phyloP scores from a whole-genome alignment of 2,888 invertebrate genomes.

The Ormyrus rosae region DNA sequence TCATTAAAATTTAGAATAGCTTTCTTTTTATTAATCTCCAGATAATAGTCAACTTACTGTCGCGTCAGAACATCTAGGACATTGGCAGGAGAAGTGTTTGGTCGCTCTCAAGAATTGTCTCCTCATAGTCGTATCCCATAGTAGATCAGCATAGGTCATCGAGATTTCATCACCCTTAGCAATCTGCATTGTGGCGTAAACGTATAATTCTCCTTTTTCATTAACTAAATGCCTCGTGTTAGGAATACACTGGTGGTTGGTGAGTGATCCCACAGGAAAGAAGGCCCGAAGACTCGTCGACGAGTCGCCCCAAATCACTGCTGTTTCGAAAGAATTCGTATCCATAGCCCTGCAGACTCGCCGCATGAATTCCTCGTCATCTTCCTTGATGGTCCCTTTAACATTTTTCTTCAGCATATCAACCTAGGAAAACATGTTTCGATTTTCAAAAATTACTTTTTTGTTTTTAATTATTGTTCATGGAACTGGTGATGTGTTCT shows the following conservation, averaged over 20 bases:
- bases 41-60: constrained; percentile 70
- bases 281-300: constrained; percentile 79
- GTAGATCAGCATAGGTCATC: constrained; percentile 81
- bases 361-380: constrained; percentile 80
- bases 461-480: too few relatives aligned
- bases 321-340: constrained; percentile 83
- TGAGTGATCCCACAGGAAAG: constrained; percentile 82
- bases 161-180: constrained; percentile 81
- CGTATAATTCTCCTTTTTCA: constrained; percentile 78
- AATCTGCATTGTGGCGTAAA: constrained; percentile 80
- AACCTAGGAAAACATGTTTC: constrained; percentile 50
- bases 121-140: constrained; percentile 83
- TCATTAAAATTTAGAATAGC: constrained; percentile 16
- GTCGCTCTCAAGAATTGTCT: constrained; percentile 80
- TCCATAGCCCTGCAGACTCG: constrained; percentile 80
- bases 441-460: too few relatives aligned
- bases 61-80: constrained; percentile 82
- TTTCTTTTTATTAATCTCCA: neutral
- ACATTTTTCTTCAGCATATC: constrained; percentile 75
- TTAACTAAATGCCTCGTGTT: constrained; percentile 83
- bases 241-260: constrained; percentile 84
- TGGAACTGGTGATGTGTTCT: too few relatives aligned
- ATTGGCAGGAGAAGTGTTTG: constrained; percentile 83
- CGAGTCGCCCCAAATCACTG: constrained; percentile 74
- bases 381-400: constrained; percentile 76